Evolutionary conservation across 2,888 invertebrate species (phyloP).

Genomic region (Morinoia aosen): DNA sequence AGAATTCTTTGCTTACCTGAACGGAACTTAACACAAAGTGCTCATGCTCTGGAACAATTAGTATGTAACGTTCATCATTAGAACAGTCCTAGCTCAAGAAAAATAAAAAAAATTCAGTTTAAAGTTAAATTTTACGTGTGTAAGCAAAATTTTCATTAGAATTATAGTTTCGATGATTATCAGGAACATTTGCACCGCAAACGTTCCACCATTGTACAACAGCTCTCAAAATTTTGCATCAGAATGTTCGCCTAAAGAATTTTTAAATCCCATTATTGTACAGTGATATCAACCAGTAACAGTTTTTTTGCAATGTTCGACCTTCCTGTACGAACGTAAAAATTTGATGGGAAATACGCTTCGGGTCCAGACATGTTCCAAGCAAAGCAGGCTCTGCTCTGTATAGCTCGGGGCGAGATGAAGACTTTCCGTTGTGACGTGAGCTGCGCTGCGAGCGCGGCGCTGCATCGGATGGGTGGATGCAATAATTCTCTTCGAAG

Average conservation of each 20-base stretch:
- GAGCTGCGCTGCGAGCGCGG: too few species aligned
- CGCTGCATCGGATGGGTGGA: too few species aligned
- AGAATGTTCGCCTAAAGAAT: too few species aligned
- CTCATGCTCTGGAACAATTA: not conserved
- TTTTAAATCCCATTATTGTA: too few species aligned
- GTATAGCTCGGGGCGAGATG: too few species aligned
- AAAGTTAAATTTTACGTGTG: not conserved
- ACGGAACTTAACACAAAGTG: not conserved
- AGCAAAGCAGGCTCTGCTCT: not conserved
- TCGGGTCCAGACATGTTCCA: not conserved
- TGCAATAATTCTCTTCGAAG: too few species aligned
- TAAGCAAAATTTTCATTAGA: not conserved
- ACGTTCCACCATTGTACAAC: not conserved
- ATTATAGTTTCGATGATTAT: not conserved
- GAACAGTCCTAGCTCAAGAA: not conserved
- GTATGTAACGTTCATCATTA: not conserved
- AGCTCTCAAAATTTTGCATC: not conserved
- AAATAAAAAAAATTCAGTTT: not conserved
- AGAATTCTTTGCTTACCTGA: too few species aligned
- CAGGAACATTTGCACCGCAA: not conserved
- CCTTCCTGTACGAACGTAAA: too few species aligned
- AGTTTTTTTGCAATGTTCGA: too few species aligned
- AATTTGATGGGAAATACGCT: too few species aligned
- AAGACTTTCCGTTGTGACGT: too few species aligned
- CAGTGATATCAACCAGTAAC: too few species aligned